Base-by-base conservation (phyloP, 2,797 vertebrate genomes). In the Gymnothorax reevesii region DNA sequence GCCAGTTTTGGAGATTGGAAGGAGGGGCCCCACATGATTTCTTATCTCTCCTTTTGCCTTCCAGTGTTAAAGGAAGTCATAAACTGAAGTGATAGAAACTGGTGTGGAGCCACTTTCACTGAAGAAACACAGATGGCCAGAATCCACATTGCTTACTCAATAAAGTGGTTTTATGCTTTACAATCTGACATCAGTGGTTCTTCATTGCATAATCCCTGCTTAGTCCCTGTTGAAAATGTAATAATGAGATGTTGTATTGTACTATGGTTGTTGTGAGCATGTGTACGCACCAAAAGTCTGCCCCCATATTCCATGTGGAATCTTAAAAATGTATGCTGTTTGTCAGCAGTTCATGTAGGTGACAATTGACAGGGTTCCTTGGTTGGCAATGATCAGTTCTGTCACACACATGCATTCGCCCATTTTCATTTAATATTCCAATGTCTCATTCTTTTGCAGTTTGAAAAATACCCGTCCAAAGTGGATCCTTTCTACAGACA, bases 401-500 rank as follows among this genome's bases (percentile, higher is more conserved):
- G 0, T 52, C 27, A 25, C 84, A 66, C 13, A 33, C 13, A 3
- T 8, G 10, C 7, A 69, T 83, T 80, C 12, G 22, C 27, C 1
- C 33, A 13, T n/a, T 15, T 57, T 25, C 84, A 84, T 71, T 88
- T 57, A 88, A 55, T 57, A 87, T 83, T 88, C 92, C 92, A 90
- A 96, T 93, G 95, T 97, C 95, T 95, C 42, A 95, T 97, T 95
- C 95, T 94, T 96, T 97, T 96, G 91, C 98, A 99, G 98, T 99
- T 99, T 97, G 98, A 99, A 91, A 99, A 99, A 98, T 99, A 97
- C 94, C 98, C 98, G 93, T 97, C 98, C 94, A 99, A 99, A 97
- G 97, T 99, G 91, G 98, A 99, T 95, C 97, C 97, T 91, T 99
- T 99, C 97, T 99, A 99, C 96, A 97, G 98, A 95, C 98, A 99